Base-by-base conservation (phyloP, 2,113 vertebrate genomes). In the Salminus brasiliensis region DNA sequence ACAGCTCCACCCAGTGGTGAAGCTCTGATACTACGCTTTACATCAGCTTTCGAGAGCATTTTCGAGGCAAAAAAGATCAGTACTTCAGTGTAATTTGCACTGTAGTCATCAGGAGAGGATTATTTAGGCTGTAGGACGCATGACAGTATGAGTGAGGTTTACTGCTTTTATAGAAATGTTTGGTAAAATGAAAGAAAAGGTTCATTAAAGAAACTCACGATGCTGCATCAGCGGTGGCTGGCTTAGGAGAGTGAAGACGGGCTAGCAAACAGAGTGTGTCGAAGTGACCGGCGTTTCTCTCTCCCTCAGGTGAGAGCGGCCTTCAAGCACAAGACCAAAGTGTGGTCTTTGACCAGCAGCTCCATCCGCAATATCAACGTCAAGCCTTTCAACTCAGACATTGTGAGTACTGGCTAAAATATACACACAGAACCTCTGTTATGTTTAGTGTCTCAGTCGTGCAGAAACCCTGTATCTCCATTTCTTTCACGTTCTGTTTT, bases 261-360 rank as follows among this genome's bases (percentile, higher is more conserved):
- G n/a, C n/a, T n/a, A n/a, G n/a, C n/a, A n/a, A n/a, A n/a, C n/a
- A n/a, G n/a, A n/a, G n/a, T n/a, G n/a, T n/a, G n/a, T n/a, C n/a
- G n/a, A n/a, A n/a, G n/a, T n/a, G n/a, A n/a, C n/a, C n/a, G n/a
- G n/a, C n/a, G n/a, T n/a, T n/a, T n/a, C n/a, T n/a, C n/a, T n/a
- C n/a, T n/a, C 65, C 43, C 60, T 15, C 72, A 99, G 98, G 97
- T 99, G 62, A 94, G 98, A 92, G 96, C 98, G 4, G 98, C 98
- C 87, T 98, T 99, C 85, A 97, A 98, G 88, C 97, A 99, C 89
- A 99, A 99, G 92, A 97, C 97, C 84, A 99, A 98, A 81, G 95
- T 99, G 84, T 99, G 98, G 98, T 96, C 97, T 34, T 95, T 99
- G 3, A 96, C 95, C 49, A 97, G 97, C 68, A 98, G 96, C 81